Evolutionary conservation across 2,797 vertebrate genomes (phyloP).

Genomic region (Channa striata): DNA sequence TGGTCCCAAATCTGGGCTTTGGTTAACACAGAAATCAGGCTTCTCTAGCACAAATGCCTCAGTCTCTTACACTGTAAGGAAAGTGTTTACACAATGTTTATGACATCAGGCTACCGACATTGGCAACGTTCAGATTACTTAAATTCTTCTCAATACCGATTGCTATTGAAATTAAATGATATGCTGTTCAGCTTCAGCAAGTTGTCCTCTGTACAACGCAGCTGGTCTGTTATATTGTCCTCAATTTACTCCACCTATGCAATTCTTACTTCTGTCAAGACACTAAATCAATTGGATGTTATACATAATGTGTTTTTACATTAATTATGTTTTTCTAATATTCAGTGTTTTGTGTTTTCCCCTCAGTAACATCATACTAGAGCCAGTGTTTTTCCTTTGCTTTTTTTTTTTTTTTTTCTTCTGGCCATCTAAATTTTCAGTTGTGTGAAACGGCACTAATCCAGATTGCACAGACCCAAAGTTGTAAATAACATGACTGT

Average conservation of each 20-base stretch:
- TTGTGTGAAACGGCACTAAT: background rate
- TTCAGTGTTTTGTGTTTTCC: background rate
- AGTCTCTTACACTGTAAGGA: background rate
- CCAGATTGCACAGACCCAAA: slow-evolving; percentile 6
- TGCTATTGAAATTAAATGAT: slow-evolving; percentile 35
- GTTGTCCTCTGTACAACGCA: slow-evolving; percentile 26
- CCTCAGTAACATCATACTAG: background rate
- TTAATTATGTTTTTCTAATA: background rate
- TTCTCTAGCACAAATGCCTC: slow-evolving; percentile 20
- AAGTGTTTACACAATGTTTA: slow-evolving; percentile 39
- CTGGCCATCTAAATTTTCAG: background rate
- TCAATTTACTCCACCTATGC: slow-evolving; percentile 10
- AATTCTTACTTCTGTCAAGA: slow-evolving; percentile 6
- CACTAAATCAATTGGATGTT: slow-evolving; percentile 24
- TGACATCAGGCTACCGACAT: slow-evolving; percentile 9
- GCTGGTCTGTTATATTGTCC: slow-evolving; percentile 36
- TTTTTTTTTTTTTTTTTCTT: too few relatives aligned
- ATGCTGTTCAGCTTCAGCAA: slow-evolving; percentile 19
- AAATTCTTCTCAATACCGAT: slow-evolving; percentile 13
- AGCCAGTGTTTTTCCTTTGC: too few relatives aligned
- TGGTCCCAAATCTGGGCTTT: background rate
- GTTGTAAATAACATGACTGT: background rate
- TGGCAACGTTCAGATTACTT: slow-evolving; percentile 7
- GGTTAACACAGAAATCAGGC: slow-evolving; percentile 22
- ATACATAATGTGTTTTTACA: background rate